Conservation (phyloP, 2,113 vertebrate species). For the Toxotes jaculatrix region DNA sequence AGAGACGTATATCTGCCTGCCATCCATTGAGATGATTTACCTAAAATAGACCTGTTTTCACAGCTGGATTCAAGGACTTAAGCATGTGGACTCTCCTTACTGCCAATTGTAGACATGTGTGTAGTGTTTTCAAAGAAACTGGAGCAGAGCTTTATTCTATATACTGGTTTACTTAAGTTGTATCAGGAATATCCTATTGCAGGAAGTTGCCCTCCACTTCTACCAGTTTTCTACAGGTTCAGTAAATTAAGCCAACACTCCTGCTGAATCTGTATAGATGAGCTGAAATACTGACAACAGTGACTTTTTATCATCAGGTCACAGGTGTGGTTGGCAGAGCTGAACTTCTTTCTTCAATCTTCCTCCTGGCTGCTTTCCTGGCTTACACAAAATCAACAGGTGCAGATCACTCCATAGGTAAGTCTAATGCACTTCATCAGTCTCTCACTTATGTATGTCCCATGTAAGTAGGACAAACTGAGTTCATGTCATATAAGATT, state of each 20-base stretch:
- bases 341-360: constrained; percentile 96
- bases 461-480: background rate
- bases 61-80: constrained; percentile 34
- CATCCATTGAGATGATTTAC: constrained; percentile 5
- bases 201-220: too few species aligned
- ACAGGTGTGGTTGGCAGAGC: constrained; percentile 98
- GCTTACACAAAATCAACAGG: constrained; percentile 96
- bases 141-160: background rate
- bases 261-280: background rate
- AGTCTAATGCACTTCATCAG: constrained; percentile 28
- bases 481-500: background rate
- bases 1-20: background rate
- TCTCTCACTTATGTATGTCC: background rate
- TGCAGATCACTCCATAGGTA: constrained; percentile 92
- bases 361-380: constrained; percentile 95
- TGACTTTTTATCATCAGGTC: constrained; percentile 83
- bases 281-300: background rate
- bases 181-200: background rate
- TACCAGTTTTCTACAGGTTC: background rate
- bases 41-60: constrained; percentile 18
- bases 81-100: background rate
- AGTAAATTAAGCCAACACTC: background rate
- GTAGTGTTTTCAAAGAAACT: background rate
- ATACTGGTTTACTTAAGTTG: background rate
- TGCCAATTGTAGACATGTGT: background rate